phyloP scores from a whole-genome alignment of 2,113 vertebrate species.

The Heliornis fulica region DNA sequence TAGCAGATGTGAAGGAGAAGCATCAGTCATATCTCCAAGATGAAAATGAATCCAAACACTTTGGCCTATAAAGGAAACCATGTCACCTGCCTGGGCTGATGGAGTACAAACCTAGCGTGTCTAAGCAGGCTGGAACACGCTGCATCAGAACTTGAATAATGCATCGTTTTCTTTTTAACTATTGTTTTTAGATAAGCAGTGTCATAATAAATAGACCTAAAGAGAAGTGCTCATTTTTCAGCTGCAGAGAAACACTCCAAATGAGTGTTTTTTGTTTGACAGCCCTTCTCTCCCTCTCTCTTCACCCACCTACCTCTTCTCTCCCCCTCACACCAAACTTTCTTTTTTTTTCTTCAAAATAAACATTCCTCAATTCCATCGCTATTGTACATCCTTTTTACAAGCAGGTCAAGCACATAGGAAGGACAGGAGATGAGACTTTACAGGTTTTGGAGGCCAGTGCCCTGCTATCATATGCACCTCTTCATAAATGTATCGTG shows the following conservation, averaged over 20 bases:
- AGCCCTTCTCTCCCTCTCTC: neutral
- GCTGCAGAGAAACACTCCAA: neutral
- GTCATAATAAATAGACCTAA: neutral
- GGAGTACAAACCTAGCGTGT: neutral
- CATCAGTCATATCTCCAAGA: neutral
- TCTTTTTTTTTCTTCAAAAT: neutral
- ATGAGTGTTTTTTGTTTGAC: neutral
- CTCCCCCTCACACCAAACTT: neutral
- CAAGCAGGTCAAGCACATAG: rapidly evolving
- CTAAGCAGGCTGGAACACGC: neutral
- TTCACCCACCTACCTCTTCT: neutral
- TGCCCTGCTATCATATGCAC: neutral
- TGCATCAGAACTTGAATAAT: neutral
- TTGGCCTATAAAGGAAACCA: neutral
- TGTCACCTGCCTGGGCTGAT: neutral
- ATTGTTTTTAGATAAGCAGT: neutral
- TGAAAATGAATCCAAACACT: neutral
- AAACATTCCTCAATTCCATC: neutral
- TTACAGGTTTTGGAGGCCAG: neutral
- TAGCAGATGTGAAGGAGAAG: rapidly evolving
- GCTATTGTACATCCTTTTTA: neutral
- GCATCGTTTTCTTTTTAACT: neutral
- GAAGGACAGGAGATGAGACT: neutral
- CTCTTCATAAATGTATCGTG: neutral
- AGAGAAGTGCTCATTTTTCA: neutral